Evolutionary conservation across 2,797 vertebrate species (phyloP).

Genomic region (Channa striata): DNA sequence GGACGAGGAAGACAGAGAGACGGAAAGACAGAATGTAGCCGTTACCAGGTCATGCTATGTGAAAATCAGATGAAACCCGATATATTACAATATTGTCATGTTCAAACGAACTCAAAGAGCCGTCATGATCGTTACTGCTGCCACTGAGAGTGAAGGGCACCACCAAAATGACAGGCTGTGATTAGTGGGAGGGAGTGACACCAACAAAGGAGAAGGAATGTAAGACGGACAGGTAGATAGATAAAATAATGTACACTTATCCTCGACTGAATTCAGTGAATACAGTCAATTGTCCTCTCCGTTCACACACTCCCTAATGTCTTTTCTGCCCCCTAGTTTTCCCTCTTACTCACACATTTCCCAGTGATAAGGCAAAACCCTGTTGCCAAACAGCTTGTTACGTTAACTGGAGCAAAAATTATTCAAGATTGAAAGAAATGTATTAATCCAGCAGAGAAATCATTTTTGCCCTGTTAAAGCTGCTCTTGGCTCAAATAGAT

Average conservation of each 20-base stretch:
- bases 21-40: constrained; percentile 27
- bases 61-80: constrained; percentile 9
- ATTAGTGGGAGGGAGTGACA: constrained; percentile 15
- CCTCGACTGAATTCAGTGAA: not conserved
- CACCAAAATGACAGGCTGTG: constrained; percentile 17
- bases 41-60: constrained; percentile 46
- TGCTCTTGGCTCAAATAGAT: no score
- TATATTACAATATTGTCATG: not conserved
- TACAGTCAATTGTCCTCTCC: no score
- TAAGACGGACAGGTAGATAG: constrained; percentile 14
- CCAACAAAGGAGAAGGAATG: constrained; percentile 5
- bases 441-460: no score
- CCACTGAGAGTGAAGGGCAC: constrained; percentile 2
- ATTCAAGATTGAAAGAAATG: no score
- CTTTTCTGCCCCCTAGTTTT: no score
- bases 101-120: constrained; percentile 3
- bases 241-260: no score
- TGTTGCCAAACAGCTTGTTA: no score
- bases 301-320: no score
- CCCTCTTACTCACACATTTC: no score
- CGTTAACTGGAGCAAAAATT: no score
- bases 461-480: no score
- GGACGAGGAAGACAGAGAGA: constrained; percentile 23
- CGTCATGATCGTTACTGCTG: not conserved
- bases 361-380: no score